A percentile compares a stretch with the other conserved stretches of the same genome.
Conservation (phyloP, 2,888 invertebrate genomes). For the Lasioglossum oenotherae region DNA sequence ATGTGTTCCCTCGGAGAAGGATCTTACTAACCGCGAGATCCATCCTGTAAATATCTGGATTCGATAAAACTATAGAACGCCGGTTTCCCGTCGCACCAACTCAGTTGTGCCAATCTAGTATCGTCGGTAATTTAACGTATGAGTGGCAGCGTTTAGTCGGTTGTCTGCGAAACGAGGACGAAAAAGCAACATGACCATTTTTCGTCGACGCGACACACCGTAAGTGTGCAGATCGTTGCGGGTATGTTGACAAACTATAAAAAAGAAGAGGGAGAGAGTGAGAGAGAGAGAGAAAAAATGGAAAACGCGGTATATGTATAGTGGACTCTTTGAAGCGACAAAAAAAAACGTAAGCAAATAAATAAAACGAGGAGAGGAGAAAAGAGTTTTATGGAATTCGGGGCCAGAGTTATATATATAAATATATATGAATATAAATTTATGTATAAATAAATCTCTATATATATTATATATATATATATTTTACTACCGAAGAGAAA, state of each 20-base stretch:
- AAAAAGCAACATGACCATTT: neutral
- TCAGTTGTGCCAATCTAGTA: conserved; percentile 51
- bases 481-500: conserved; percentile 82
- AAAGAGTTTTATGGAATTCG: conserved; percentile 80
- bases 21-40: conserved; percentile 13
- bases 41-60: conserved; percentile 36
- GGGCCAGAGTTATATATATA: conserved; percentile 82
- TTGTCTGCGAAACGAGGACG: conserved; percentile 9
- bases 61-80: conserved; percentile 28
- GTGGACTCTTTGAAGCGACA: conserved; percentile 34
- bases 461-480: conserved; percentile 75
- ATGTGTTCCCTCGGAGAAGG: neutral
- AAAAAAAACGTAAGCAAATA: conserved; percentile 46
- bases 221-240: conserved; percentile 62
- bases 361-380: conserved; percentile 15
- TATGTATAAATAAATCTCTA: conserved; percentile 53
- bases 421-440: conserved; percentile 67
- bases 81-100: conserved; percentile 52
- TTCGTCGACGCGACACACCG: neutral
- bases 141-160: conserved; percentile 31
- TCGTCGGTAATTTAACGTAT: conserved; percentile 46
- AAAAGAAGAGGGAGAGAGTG: neutral
- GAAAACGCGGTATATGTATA: conserved; percentile 24
- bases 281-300: neutral
- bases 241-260: conserved; percentile 65